Base-by-base conservation (phyloP, 1,140 invertebrate species). In the Nasonia vitripennis region DNA sequence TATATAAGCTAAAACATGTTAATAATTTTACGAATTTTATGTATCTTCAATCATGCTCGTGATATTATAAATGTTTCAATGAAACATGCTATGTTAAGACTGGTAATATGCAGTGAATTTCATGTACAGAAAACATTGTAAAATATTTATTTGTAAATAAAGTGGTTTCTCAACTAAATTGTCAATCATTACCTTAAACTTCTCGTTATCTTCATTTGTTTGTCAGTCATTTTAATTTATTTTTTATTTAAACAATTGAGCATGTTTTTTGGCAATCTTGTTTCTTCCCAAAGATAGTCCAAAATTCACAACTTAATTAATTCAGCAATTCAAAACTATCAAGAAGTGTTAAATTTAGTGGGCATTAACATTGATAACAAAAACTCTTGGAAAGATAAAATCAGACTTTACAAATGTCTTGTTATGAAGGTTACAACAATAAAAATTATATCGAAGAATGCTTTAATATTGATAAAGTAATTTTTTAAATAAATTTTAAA, bases 141-240 rank as follows among this genome's bases (percentile, higher is more conserved):
- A 88, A 80, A 80, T 88, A 89, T 86, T 84, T 86, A 84, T 88
- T 88, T 89, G 87, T 88, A 90, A 89, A 89, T 89, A 89, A 89
- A 88, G 67, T 48, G 84, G 71, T 85, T 86, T 87, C 45, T 78
- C 68, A 77, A 88, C 77, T 71, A 41, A 55, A 55, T 78, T 55
- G 23, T 14, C 11, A 14, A 12, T 71, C 11, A 70, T 20, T 20
- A 34, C 14, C 68, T 34, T 23, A 71, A 62, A n/a, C 10, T 45
- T 45, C 41, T 45, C 9, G 10, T 45, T 45, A 45, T 45, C 7
- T 45, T 45, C 6, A 7, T 45, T 9, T 45, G 6, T 7, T 10
- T 10, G 7, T 45, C 9, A 31, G 5, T 71, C 5, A 55, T 27
- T 55, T 55, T n/a, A 55, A 78, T 23, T 6, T 62, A n/a, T 31